Base-by-base conservation (phyloP, 2,888 invertebrate genomes). In the Electrophaes corylata region DNA sequence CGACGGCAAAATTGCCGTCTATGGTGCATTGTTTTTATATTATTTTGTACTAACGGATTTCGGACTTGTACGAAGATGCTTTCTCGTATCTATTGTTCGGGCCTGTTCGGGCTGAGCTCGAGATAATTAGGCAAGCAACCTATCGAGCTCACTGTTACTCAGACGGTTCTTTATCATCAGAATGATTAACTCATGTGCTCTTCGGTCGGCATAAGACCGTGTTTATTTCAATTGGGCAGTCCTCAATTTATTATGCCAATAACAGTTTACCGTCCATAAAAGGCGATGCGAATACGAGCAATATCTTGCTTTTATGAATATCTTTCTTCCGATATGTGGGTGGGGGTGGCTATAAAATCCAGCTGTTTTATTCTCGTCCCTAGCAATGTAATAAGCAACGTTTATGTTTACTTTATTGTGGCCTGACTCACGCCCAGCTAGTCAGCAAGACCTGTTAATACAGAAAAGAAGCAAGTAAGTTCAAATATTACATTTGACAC, bases 351-450 rank as follows among this genome's bases (percentile, higher is more conserved):
- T 65, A 64, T 80, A 75, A 79, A 75, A 54, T 74, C 79, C 82
- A 79, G 78, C 83, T 81, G 83, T 65, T 80, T 77, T 67, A 78
- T 72, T 59, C 51, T 37, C 16, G 50, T 57, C 60, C 45, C 75
- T 64, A 60, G 46, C 75, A 66, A 71, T 67, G 69, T 68, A 74
- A 76, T 74, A 69, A 70, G 65, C 65, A 58, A 56, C 57, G 45
- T 72, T 74, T 79, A 78, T 75, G 57, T 54, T 65, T 67, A 69
- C 66, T 71, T 75, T 75, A 71, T 71, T 67, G 63, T 68, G n/a
- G 67, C 57, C 56, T 35, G 64, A 62, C 57, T 6, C 12, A 35
- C 12, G 14, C 12, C 14, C 35, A 6, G 14, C 5, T 35, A 35
- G 8, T 10, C 10, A 3, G 6, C 26, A 29, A 29, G 8, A 29